Evolutionary conservation across 1,140 invertebrate species (phyloP), one percentile per base, ranked within the genome.

Genomic region (Drosophila nigromelanica): DNA sequence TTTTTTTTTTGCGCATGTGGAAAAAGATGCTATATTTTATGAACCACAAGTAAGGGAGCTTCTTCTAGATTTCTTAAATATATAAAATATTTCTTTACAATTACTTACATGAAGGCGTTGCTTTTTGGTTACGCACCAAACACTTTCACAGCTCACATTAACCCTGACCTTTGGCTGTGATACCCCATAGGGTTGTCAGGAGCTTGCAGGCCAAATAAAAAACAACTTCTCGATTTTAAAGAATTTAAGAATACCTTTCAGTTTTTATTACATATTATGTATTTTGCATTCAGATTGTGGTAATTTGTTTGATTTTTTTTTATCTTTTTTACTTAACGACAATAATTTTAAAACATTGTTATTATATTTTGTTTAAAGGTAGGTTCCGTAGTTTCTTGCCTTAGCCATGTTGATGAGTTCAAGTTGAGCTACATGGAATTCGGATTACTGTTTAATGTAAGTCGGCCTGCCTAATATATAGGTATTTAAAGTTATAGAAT

Each of bases 191-290:
- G 42, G 39, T 40, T 27, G 42, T 14, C 71, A 70, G 37, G 40
- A 35, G 5, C 18, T 15, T 12, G 5, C 8, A 21, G 39, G 66
- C 10, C 27, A 67, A 86, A 60, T 54, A 37, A 87, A 87, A 61
- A 56, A 68, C 27, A 59, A 72, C 18, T 27, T 69, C 42, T 35
- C 8, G 42, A 37, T 14, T 80, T 83, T 89, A 89, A 89, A 89
- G 85, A 89, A 89, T 89, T 89, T 89, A 89, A 83, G 83, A 89
- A 89, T 89, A 89, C 83, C 62, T 62, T 89, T 89, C 76, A 66
- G 76, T 76, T 79, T 86, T 83, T 89, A 80, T 87, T 89, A 83
- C 81, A 78, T 71, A 78, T 82, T 81, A 58, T 87, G 58, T 71
- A 73, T 55, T 61, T 72, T 35, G 59, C 58, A 54, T 72, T 67